Base-by-base conservation (phyloP, 1,140 invertebrate species). In the Dryas iulia region DNA sequence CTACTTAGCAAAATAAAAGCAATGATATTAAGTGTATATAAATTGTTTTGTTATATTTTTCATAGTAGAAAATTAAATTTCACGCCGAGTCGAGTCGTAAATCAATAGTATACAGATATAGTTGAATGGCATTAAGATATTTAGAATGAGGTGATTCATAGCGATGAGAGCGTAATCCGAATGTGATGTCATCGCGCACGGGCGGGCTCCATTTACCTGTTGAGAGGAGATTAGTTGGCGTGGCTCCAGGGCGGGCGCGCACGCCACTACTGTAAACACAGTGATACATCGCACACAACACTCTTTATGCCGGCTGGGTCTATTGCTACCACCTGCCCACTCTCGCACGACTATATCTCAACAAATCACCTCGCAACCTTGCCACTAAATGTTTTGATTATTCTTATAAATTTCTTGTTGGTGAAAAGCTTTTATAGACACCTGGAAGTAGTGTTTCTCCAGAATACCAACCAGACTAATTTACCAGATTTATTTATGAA, bases 141-240 rank as follows among this genome's bases (percentile, higher is more conserved):
- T 65, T 65, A 39, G 61, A 65, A 56, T 82, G 77, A 80, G 75
- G 72, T 90, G 86, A 88, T 81, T 87, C 83, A 88, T 68, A 73
- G 68, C 65, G 70, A 71, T 60, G 66, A 75, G 75, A 66, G 60
- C 75, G 78, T 72, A 75, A 76, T 74, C 67, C 52, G 75, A 69
- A 71, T 83, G 80, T 87, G 84, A 87, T 84, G 86, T 88, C 87
- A 89, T 82, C 76, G 80, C 70, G 69, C 76, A 62, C 78, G 81
- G 66, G 77, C 72, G 74, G 73, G 74, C 78, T 84, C 77, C 76
- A 83, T 83, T 79, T 88, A 90, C 87, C 87, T 90, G 87, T 89
- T 86, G 86, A 84, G 82, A 84, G 73, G 76, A 84, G 82, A 82
- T 82, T 77, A 86, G 73, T 85, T 90, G 87, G 87, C 87, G 70